Base-by-base conservation (phyloP, 2,113 vertebrate genomes). In the Sinocyclocheilus maitianheensis region DNA sequence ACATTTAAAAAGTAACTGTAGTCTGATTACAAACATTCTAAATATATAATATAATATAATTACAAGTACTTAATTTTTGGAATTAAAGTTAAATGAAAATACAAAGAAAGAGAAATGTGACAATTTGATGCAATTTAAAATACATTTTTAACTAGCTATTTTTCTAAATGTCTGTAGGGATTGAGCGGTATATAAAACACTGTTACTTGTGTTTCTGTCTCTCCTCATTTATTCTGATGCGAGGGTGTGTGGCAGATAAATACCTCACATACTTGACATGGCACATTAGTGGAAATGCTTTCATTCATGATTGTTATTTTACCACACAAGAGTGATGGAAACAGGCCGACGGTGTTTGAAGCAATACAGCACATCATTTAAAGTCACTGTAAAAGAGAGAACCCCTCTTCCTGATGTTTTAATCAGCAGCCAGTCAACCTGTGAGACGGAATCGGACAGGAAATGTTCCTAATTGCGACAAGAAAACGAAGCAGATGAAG, bases 401-500 rank as follows among this genome's bases (percentile, higher is more conserved):
- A 51, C 24, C 76, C 10, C 14, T 46, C 30, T 58, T 72, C 34
- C 46, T n/a, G 34, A 53, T 80, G 20, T 58, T 62, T 80, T 80
- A 74, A 37, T 62, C 46, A 60, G 34, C 51, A 67, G 37, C 1
- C 26, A 51, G 63, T 71, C 62, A 69, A 71, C 63, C 80, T 53
- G 63, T 51, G 63, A 63, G 63, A 71, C 3, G 0, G 40, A 30
- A 34, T 12, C 5, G 26, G 40, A 82, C 80, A 51, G 80, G 62
- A 82, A 67, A 69, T 13, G 16, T 34, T 69, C 4, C 43, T 53
- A 82, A 82, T 82, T 82, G 63, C 6, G 55, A 69, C 40, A 65
- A 81, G 60, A 67, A 67, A 67, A 24, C 4, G n/a, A 12, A 63
- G 55, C 30, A 78, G 51, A 81, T 79, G 51, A 78, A 81, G 77